Percentiles rank a stretch among this genome's conserved stretches.
Conservation (phyloP, 2,888 invertebrate species). For the Caradrina clavipalpis region DNA sequence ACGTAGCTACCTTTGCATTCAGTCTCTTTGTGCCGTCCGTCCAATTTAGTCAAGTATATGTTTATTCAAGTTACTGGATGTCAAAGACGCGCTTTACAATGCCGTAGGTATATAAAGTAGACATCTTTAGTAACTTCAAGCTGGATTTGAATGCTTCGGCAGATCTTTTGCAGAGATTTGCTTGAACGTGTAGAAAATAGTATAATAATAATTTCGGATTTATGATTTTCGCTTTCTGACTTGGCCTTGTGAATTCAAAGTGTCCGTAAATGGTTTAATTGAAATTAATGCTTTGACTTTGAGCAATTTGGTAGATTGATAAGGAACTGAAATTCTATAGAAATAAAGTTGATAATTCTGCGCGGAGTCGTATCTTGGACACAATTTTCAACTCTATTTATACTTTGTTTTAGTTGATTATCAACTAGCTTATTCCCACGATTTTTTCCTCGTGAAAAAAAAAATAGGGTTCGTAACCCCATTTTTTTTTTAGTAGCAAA, state of each 20-base stretch:
- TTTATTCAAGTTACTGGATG: conserved; percentile 45
- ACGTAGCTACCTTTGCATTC: conserved; percentile 32
- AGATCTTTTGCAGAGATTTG: conserved; percentile 25
- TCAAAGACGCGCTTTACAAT: conserved; percentile 54
- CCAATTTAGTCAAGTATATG: conserved; percentile 63
- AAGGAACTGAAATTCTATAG: too few relatives aligned
- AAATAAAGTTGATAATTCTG: too few relatives aligned
- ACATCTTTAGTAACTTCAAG: conserved; percentile 40
- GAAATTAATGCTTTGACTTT: too few relatives aligned
- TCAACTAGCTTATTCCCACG: too few relatives aligned
- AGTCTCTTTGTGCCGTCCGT: conserved; percentile 53
- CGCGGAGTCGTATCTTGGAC: too few relatives aligned
- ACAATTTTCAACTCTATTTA: too few relatives aligned
- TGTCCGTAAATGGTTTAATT: neutral
- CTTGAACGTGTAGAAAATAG: conserved; percentile 1
- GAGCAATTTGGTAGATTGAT: too few relatives aligned
- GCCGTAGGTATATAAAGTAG: conserved; percentile 39
- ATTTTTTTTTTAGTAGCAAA: too few relatives aligned
- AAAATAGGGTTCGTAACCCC: too few relatives aligned
- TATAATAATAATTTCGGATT: neutral
- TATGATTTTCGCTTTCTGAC: neutral
- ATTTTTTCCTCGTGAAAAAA: too few relatives aligned
- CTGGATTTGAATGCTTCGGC: conserved; percentile 31
- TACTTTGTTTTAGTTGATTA: too few relatives aligned
- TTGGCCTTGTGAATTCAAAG: neutral